These are phyloP conservation scores for Pygoscelis antarcticus DNA, from an alignment of 2,113 vertebrate genomes.

Conservation along the genomic window DNA sequence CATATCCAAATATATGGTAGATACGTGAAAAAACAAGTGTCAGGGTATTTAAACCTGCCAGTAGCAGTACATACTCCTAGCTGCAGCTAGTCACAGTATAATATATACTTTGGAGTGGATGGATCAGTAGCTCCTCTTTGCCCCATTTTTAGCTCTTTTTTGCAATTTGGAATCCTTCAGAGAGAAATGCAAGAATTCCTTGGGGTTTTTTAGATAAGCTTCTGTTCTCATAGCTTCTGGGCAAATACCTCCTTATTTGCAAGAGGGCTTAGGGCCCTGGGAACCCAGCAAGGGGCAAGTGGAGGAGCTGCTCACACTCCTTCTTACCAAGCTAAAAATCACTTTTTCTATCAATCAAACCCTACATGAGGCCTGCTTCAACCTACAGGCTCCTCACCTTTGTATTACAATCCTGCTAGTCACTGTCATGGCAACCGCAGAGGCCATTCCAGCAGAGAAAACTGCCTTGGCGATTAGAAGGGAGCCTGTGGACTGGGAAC, in stretches of 20 bases:
- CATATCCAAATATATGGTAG: not conserved
- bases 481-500: not conserved
- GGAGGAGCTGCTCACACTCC: slow-evolving; percentile 7
- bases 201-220: not conserved
- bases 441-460: slow-evolving; percentile 32
- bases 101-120: not conserved
- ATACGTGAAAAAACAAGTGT: not conserved
- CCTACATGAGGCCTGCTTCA: slow-evolving; percentile 28
- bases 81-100: not conserved
- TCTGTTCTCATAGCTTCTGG: slow-evolving; percentile 37
- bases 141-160: not conserved
- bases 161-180: not conserved
- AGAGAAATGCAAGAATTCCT: not conserved
- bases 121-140: not conserved
- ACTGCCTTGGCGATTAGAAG: not conserved
- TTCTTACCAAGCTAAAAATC: slow-evolving; percentile 34
- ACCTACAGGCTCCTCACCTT: slow-evolving; percentile 39
- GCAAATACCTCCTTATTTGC: slow-evolving; percentile 49
- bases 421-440: slow-evolving; percentile 44
- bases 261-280: slow-evolving; percentile 70
- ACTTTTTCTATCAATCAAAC: slow-evolving; percentile 59
- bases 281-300: slow-evolving; percentile 66
- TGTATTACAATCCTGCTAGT: slow-evolving; percentile 3
- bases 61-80: not conserved
- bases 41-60: not conserved